Percentiles rank a stretch among this genome's conserved stretches.
Conservation (phyloP, 1,140 invertebrate species). For the Philopotamus ludificatus region DNA sequence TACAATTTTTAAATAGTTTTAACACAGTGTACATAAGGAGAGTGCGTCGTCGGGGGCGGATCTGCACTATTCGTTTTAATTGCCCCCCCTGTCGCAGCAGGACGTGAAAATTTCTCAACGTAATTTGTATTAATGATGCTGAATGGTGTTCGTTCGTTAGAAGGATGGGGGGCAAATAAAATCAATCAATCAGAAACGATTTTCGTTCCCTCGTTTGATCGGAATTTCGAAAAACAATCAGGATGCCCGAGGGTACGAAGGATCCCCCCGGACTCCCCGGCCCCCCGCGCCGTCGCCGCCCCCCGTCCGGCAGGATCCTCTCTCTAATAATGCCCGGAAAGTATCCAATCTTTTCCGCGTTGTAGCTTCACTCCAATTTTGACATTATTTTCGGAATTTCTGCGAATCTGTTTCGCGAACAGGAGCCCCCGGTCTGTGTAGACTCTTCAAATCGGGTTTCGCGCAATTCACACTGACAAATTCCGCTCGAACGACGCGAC, state of each 20-base stretch:
- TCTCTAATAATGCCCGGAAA: conserved; percentile 1
- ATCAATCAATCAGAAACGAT: conserved; percentile 16
- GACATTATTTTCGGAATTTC: too few species aligned
- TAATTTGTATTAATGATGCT: conserved; percentile 8
- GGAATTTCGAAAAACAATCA: conserved; percentile 34
- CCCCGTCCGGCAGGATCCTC: background rate
- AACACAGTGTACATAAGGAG: too few species aligned
- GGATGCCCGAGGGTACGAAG: conserved; percentile 7
- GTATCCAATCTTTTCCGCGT: background rate
- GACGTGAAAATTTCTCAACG: background rate
- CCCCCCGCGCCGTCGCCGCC: background rate
- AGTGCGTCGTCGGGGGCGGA: too few species aligned
- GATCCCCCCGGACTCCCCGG: too few species aligned
- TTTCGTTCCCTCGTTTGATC: conserved; percentile 13
- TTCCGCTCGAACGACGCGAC: too few species aligned
- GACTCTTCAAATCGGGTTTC: too few species aligned
- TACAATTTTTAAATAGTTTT: too few species aligned
- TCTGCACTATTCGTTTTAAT: too few species aligned
- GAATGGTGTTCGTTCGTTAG: background rate
- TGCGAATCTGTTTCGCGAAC: too few species aligned
- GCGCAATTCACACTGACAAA: too few species aligned
- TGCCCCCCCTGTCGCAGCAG: too few species aligned
- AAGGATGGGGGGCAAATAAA: conserved; percentile 16
- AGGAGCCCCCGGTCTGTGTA: too few species aligned
- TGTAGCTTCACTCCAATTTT: background rate